These are phyloP conservation scores for Mythimna pallens DNA, from an alignment of 2,888 invertebrate genomes.

Conservation along the genomic window DNA sequence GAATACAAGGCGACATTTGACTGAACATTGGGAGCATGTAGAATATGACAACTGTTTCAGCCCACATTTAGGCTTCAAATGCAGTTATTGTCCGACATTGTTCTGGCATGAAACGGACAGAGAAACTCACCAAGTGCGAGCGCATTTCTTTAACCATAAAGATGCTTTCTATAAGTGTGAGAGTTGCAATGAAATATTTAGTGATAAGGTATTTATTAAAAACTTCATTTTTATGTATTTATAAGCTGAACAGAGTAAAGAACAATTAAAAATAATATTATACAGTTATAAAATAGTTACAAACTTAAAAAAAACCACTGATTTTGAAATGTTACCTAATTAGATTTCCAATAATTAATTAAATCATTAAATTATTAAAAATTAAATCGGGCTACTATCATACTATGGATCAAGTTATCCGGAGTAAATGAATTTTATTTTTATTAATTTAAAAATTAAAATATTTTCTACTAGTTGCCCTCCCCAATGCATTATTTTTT, in stretches of 20 bases:
- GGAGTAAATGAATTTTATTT: too few species aligned
- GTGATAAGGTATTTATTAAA: constrained; percentile 83
- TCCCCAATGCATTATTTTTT: too few species aligned
- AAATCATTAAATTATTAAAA: too few species aligned
- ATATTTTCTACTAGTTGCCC: too few species aligned
- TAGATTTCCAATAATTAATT: background rate
- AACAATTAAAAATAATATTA: background rate
- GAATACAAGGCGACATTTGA: constrained; percentile 78
- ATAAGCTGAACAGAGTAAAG: too few species aligned
- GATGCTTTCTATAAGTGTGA: constrained; percentile 85
- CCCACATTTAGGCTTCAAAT: constrained; percentile 88
- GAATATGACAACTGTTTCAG: constrained; percentile 86
- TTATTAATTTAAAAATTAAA: background rate
- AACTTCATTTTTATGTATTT: background rate
- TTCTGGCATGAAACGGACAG: constrained; percentile 89
- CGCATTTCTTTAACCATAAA: constrained; percentile 78
- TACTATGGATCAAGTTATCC: too few species aligned
- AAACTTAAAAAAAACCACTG: too few species aligned
- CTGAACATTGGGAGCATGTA: constrained; percentile 79
- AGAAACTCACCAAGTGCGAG: constrained; percentile 83
- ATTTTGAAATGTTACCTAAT: background rate
- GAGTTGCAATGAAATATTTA: constrained; percentile 80
- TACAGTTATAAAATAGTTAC: background rate
- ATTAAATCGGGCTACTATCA: too few species aligned
- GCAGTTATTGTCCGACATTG: constrained; percentile 84